phyloP scores from a whole-genome alignment of 1,140 invertebrate genomes.

The Eriosoma lanigerum region DNA sequence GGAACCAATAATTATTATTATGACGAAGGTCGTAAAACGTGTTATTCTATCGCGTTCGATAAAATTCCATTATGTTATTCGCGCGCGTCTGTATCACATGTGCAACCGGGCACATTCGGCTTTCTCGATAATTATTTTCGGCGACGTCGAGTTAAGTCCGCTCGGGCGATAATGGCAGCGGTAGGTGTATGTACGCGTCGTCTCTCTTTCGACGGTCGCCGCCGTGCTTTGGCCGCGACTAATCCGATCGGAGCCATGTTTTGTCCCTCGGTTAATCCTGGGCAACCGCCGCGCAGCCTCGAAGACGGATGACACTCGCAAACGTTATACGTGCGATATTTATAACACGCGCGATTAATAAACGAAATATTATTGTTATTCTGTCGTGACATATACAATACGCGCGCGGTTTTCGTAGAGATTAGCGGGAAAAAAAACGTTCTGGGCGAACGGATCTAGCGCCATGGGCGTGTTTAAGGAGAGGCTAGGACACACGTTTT shows the following conservation, averaged over 20 bases:
- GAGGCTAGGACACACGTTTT: too few species aligned
- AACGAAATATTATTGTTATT: constrained; percentile 2
- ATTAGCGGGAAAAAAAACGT: constrained; percentile 25
- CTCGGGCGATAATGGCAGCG: neutral
- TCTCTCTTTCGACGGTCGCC: neutral
- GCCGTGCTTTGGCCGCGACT: neutral
- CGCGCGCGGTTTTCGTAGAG: neutral
- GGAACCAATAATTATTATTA: constrained; percentile 18
- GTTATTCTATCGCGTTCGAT: neutral
- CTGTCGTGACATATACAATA: too few species aligned
- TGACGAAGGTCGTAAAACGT: too few species aligned
- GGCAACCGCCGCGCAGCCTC: neutral
- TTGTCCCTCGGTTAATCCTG: constrained; percentile 25
- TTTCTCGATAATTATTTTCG: constrained; percentile 39
- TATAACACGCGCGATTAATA: neutral
- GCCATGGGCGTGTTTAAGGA: neutral
- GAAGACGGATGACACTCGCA: constrained; percentile 1
- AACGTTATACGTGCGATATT: too few species aligned
- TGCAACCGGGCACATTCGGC: neutral
- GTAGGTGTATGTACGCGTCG: too few species aligned
- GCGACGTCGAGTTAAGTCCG: constrained; percentile 21
- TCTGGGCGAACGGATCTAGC: neutral
- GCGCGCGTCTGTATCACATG: neutral
- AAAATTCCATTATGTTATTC: neutral
- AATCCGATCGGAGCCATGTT: constrained; percentile 14